Conservation (phyloP, 2,888 invertebrate species). For the Acheta domesticus region DNA sequence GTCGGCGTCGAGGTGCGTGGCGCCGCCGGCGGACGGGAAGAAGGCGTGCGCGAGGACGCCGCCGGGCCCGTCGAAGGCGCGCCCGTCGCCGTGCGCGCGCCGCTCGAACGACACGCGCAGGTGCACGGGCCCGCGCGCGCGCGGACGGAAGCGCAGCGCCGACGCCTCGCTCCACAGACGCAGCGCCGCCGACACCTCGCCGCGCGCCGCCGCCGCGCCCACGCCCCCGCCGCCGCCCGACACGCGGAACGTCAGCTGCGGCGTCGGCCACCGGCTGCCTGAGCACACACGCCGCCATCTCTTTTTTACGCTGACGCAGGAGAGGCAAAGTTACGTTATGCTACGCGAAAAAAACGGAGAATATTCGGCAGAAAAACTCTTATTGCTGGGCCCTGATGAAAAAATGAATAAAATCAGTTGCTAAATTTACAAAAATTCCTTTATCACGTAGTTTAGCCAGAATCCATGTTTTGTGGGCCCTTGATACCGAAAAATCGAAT, state of each 20-base stretch:
- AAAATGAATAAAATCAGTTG: no score
- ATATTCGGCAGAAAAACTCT: no score
- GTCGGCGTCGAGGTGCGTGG: constrained; percentile 95
- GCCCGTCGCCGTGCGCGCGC: constrained; percentile 90
- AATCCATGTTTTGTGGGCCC: no score
- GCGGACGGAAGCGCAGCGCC: neutral
- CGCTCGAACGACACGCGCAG: constrained; percentile 84
- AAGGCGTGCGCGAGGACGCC: constrained; percentile 93
- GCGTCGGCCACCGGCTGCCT: neutral
- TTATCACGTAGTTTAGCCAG: no score
- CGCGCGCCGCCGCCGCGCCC: neutral
- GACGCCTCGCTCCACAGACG: neutral
- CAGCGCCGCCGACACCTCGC: neutral
- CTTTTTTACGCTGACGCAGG: no score
- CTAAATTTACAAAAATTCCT: no score
- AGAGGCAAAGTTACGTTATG: no score
- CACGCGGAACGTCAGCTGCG: neutral
- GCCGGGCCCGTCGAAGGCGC: constrained; percentile 92
- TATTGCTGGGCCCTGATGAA: no score
- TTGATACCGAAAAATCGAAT: no score
- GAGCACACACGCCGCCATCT: neutral
- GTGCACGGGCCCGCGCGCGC: constrained; percentile 65
- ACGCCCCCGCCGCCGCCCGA: neutral
- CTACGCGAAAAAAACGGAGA: no score
- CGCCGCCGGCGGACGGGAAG: constrained; percentile 87